A percentile compares a stretch with the other conserved stretches of the same genome.
Evolutionary conservation across 2,888 invertebrate genomes (phyloP).

Genomic region (Busseola fusca): DNA sequence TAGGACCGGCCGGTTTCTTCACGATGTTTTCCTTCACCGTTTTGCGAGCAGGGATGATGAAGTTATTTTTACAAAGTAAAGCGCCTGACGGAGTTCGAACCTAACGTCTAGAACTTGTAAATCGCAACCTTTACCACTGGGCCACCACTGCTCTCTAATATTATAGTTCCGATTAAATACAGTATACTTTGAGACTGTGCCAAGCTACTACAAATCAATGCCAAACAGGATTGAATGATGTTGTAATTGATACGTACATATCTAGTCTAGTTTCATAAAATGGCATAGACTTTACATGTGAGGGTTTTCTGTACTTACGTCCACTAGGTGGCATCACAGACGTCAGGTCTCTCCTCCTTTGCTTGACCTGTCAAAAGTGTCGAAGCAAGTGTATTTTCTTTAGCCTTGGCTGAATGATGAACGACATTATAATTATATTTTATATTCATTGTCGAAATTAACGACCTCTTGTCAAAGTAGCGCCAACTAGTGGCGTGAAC

Average conservation of each 20-base stretch:
- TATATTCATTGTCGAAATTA: neutral
- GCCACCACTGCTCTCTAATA: neutral
- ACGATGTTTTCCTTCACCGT: too few species aligned
- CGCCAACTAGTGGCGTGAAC: neutral
- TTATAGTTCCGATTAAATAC: constrained; percentile 10
- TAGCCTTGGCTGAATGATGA: neutral
- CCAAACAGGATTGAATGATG: neutral
- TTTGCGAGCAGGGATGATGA: too few species aligned
- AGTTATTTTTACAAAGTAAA: too few species aligned
- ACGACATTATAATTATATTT: neutral
- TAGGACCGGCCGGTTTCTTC: too few species aligned
- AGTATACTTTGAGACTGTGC: neutral
- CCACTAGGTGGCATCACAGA: neutral
- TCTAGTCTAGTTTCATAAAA: neutral
- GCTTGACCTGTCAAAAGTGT: neutral
- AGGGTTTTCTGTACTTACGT: neutral
- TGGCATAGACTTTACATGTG: neutral
- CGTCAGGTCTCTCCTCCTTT: too few species aligned
- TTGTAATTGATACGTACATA: neutral
- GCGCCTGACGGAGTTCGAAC: too few species aligned
- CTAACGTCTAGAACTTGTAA: too few species aligned
- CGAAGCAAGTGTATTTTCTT: neutral
- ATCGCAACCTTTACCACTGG: too few species aligned
- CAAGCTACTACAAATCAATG: neutral
- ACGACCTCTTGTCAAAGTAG: neutral